A percentile compares a stretch with the other conserved stretches of the same genome.
These are phyloP conservation scores for Hylaea fasciaria DNA, from an alignment of 2,888 invertebrate species.

Conservation along the genomic window DNA sequence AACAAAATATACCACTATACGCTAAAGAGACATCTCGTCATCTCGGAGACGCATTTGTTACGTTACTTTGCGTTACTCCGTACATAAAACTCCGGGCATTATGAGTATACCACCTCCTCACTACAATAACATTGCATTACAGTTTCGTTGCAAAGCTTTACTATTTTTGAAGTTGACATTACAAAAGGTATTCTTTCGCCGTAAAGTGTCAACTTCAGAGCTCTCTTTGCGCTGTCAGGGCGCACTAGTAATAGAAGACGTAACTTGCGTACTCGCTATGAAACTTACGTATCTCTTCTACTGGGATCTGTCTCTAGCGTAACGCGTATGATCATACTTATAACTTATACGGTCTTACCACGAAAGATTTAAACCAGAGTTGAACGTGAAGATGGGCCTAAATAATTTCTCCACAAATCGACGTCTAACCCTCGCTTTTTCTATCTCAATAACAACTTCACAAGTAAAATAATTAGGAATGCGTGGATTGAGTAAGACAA, in stretches of 20 bases:
- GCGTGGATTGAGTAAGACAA: no score
- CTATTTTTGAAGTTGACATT: conserved; percentile 25
- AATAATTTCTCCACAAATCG: no score
- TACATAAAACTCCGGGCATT: conserved; percentile 14
- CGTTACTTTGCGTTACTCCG: conserved; percentile 3
- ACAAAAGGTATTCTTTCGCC: conserved; percentile 26
- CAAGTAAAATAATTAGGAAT: no score
- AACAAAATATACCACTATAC: no score
- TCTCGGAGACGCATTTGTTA: not conserved
- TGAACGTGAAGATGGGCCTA: no score
- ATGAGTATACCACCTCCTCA: conserved; percentile 13
- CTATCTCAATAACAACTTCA: no score
- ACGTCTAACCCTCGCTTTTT: no score
- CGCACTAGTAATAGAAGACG: not conserved
- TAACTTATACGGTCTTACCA: no score
- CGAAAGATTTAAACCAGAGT: no score
- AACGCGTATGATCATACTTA: conserved; percentile 3
- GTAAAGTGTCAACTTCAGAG: conserved; percentile 24
- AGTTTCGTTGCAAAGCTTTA: conserved; percentile 20
- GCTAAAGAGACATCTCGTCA: no score
- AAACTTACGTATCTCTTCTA: conserved; percentile 11
- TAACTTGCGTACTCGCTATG: conserved; percentile 1
- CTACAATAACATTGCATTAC: conserved; percentile 23
- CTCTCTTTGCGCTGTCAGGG: conserved; percentile 8
- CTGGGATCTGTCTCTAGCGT: not conserved